Evolutionary conservation across 2,113 vertebrate genomes (phyloP), one percentile per base, ranked within the genome.

Genomic region (Lophotis ruficrista): DNA sequence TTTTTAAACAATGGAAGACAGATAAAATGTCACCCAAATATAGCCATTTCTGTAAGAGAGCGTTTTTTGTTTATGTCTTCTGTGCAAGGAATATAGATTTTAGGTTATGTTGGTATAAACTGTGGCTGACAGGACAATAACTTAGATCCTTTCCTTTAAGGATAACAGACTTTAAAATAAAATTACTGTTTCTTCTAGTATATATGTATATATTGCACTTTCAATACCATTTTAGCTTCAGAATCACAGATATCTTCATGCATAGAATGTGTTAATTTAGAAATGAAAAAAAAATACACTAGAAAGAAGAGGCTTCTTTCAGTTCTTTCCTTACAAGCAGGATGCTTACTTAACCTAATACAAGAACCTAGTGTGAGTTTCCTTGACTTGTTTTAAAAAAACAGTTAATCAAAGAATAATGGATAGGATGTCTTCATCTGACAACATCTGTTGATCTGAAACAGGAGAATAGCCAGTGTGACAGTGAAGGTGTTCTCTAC

Each of bases 361-460:
- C 10, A 92, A 94, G 65, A 95, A 96, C 35, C 56, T 79, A 78
- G 30, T 77, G 71, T 89, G 75, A 94, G 37, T 95, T 97, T 96
- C 87, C 89, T 62, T 94, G 89, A 51, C 47, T 87, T 91, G 65
- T 82, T 80, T 88, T n/a, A n/a, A 82, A 81, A 91, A 93, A 88
- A 41, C 64, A 83, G 80, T 96, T 92, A 97, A 95, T 88, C 83
- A 93, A 91, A 97, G 96, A 94, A 93, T 96, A 97, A 94, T 85
- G 68, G 93, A 76, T 79, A 58, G 62, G 89, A 94, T 95, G 91
- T 98, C 97, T 98, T 97, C 94, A 97, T 96, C 94, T 97, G 96
- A 97, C 94, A 97, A 96, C 90, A 98, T 98, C 93, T 97, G 96
- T 97, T 98, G 97, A 97, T 97, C 89, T 98, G 85, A 98, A 98